Evolutionary conservation across 1,140 invertebrate species (phyloP), one percentile per base, ranked within the genome.

Genomic region (Magallana ariakensis): DNA sequence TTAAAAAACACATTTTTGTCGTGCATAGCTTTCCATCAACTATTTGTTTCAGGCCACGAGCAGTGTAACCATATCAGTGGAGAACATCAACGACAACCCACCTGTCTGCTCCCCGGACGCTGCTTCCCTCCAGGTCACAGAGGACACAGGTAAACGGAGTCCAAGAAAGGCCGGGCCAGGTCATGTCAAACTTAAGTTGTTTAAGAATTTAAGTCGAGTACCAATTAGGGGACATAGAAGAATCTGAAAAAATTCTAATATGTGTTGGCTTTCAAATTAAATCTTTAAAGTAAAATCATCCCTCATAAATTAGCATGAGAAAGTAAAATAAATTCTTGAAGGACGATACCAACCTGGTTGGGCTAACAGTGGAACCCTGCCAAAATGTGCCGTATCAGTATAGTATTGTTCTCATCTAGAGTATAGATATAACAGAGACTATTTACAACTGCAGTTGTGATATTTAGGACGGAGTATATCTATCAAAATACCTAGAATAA

Each of bases 41-140:
- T 22, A 9, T 19, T 15, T 75, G 6, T 75, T 11, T 26, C 66
- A 75, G 66, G 22, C 13, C 33, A 84, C 83, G 19, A 58, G 58
- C 33, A 84, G 58, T 6, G 10, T 84, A 15, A 84, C 56, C 46
- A 60, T 84, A 11, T 15, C 15, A 4, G 83, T 84, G 3, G 53
- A 13, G 46, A 53, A 84, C 58, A 60, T 70, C 33, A 84, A 84
- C 83, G 83, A 84, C 54, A 84, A 84, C 33, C 19, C 26, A 11
- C 83, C 83, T n/a, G 7, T 19, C 0, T 84, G 83, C 53, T 15
- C 19, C 46, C 83, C 58, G 26, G 54, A 54, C 15, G 66, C 54
- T 13, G 46, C 53, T 16, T 5, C 19, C 26, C 19, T 66, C 11
- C 54, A 46, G 8, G 26, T 84, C 54, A 26, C 54, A 13, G 83